These are phyloP conservation scores for Hipparchia sbordonii DNA, from an alignment of 2,888 invertebrate genomes.

Conservation along the genomic window DNA sequence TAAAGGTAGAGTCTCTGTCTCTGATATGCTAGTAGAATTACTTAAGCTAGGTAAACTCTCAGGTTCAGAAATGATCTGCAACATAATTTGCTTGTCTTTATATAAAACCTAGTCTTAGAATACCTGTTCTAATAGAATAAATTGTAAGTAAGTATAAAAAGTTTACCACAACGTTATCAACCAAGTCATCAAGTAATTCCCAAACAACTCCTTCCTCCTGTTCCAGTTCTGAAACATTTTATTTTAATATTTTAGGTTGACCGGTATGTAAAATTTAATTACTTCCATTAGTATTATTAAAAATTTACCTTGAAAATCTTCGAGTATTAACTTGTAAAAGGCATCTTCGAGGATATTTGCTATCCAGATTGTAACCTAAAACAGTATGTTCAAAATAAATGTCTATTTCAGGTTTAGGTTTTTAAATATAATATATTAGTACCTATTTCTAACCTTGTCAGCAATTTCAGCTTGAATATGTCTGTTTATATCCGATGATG, in stretches of 20 bases:
- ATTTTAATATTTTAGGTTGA: neutral
- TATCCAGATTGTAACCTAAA: slow-evolving; percentile 68
- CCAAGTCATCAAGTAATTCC: slow-evolving; percentile 63
- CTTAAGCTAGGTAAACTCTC: neutral
- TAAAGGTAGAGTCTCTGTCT: neutral
- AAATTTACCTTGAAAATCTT: slow-evolving; percentile 61
- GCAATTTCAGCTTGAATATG: slow-evolving; percentile 54
- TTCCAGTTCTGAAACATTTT: slow-evolving; percentile 59
- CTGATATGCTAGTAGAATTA: neutral
- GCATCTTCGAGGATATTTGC: slow-evolving; percentile 59
- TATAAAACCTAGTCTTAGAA: too few relatives aligned
- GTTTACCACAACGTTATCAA: slow-evolving; percentile 61
- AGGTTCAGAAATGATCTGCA: slow-evolving; percentile 7
- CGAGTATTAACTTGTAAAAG: slow-evolving; percentile 56
- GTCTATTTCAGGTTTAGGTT: neutral
- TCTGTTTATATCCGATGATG: slow-evolving; percentile 38
- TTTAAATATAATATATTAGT: too few relatives aligned
- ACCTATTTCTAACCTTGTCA: slow-evolving; percentile 50
- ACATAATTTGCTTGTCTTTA: neutral
- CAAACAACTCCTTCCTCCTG: slow-evolving; percentile 68
- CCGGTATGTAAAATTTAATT: neutral
- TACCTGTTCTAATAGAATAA: too few relatives aligned
- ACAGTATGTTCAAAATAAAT: neutral
- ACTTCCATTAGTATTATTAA: neutral
- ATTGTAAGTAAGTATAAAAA: neutral